phyloP scores from a whole-genome alignment of 2,888 invertebrate genomes.

The Microctonus brassicae region DNA sequence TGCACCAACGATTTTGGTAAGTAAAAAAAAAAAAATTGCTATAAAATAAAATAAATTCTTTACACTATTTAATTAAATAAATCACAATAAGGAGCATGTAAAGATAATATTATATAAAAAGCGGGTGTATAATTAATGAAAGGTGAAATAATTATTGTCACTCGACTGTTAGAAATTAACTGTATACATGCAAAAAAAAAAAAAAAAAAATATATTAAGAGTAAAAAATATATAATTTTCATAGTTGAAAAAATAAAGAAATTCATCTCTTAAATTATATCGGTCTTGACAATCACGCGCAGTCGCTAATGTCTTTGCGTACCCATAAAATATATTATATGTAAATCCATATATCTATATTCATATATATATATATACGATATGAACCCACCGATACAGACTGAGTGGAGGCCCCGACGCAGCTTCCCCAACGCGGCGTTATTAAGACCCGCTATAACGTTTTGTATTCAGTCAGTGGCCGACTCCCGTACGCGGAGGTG shows the following conservation, averaged over 20 bases:
- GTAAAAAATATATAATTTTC: not conserved
- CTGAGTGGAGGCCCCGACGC: conserved; percentile 50
- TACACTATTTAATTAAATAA: too few species aligned
- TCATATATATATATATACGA: not conserved
- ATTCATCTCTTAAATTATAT: not conserved
- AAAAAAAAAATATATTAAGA: not conserved
- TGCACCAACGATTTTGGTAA: too few species aligned
- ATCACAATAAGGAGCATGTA: too few species aligned
- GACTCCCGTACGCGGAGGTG: conserved; percentile 63
- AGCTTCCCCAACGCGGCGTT: conserved; percentile 32
- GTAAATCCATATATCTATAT: conserved; percentile 33
- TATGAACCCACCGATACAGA: conserved; percentile 55
- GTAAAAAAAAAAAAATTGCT: too few species aligned
- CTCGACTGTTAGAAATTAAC: not conserved
- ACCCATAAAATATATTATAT: not conserved
- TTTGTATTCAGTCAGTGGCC: conserved; percentile 62
- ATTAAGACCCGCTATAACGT: conserved; percentile 20
- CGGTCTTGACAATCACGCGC: not conserved
- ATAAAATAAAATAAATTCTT: too few species aligned
- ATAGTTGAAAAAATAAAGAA: not conserved
- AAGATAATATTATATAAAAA: too few species aligned
- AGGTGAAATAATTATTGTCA: not conserved
- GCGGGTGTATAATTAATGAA: too few species aligned
- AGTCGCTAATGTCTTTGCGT: not conserved
- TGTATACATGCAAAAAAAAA: not conserved